phyloP scores from a whole-genome alignment of 2,797 vertebrate species.

The Rhodeus uyekii region DNA sequence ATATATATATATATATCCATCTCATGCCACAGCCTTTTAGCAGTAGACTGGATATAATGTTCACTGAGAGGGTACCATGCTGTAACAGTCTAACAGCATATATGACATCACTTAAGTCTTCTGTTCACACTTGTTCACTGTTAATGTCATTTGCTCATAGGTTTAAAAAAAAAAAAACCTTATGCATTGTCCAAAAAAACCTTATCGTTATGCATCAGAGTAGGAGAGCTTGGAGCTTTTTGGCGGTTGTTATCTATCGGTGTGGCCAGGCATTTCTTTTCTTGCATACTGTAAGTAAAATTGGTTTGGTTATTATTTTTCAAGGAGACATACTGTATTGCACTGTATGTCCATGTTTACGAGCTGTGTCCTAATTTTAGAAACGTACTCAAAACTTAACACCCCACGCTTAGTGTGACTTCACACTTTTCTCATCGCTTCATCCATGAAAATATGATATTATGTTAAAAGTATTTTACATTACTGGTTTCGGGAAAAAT shows the following conservation, averaged over 20 bases:
- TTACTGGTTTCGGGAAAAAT: neutral
- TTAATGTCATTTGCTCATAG: neutral
- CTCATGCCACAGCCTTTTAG: neutral
- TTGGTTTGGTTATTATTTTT: neutral
- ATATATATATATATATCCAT: too few species aligned
- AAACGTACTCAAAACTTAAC: neutral
- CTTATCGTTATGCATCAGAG: too few species aligned
- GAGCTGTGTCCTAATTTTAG: conserved; percentile 30
- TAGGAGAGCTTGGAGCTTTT: neutral
- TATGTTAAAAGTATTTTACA: neutral
- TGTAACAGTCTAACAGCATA: neutral
- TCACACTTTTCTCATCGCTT: neutral
- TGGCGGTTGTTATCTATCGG: neutral
- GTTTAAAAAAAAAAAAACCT: neutral
- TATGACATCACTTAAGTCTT: conserved; percentile 1
- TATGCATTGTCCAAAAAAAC: neutral
- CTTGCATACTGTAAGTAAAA: neutral
- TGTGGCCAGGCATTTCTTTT: neutral
- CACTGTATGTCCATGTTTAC: neutral
- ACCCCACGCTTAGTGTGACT: neutral
- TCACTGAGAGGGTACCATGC: neutral
- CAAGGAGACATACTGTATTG: conserved; percentile 6
- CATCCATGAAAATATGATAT: neutral
- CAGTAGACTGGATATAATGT: neutral
- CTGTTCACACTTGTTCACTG: too few species aligned